Evolutionary conservation across 2,797 vertebrate species (phyloP).

Genomic region (Thunnus albacares): DNA sequence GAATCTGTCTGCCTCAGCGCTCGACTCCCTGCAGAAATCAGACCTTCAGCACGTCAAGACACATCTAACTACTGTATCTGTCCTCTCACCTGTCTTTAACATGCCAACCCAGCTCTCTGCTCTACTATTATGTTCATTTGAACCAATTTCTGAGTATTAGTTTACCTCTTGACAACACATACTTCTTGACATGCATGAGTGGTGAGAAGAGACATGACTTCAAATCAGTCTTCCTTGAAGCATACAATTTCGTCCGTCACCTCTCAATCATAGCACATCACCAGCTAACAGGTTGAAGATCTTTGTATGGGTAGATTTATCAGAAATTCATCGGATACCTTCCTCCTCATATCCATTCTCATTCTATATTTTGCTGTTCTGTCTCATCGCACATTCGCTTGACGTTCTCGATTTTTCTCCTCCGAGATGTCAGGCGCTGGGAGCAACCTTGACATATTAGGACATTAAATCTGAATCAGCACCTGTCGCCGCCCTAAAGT

Average conservation of each 20-base stretch:
- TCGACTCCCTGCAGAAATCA: constrained; percentile 33
- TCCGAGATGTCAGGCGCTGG: constrained; percentile 35
- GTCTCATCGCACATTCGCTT: constrained; percentile 18
- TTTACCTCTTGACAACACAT: constrained; percentile 8
- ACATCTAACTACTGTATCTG: constrained; percentile 20
- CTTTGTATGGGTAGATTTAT: background rate
- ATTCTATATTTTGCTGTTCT: constrained; percentile 23
- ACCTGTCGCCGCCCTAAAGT: constrained; percentile 70
- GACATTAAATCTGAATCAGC: constrained; percentile 82
- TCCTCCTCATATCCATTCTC: background rate
- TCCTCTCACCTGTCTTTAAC: constrained; percentile 17
- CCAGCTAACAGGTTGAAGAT: background rate
- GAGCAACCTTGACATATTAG: constrained; percentile 78
- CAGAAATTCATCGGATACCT: constrained; percentile 1
- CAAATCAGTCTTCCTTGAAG: background rate
- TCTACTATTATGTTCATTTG: constrained; percentile 14
- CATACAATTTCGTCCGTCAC: background rate
- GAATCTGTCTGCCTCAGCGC: constrained; percentile 43
- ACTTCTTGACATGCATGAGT: constrained; percentile 14
- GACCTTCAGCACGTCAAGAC: constrained; percentile 22
- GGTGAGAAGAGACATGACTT: background rate
- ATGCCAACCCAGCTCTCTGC: background rate
- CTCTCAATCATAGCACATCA: constrained; percentile 20
- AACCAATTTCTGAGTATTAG: constrained; percentile 11
- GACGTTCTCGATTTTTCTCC: constrained; percentile 61